Evolutionary conservation across 2,113 vertebrate species (phyloP).

Genomic region (Solenodon paradoxus): DNA sequence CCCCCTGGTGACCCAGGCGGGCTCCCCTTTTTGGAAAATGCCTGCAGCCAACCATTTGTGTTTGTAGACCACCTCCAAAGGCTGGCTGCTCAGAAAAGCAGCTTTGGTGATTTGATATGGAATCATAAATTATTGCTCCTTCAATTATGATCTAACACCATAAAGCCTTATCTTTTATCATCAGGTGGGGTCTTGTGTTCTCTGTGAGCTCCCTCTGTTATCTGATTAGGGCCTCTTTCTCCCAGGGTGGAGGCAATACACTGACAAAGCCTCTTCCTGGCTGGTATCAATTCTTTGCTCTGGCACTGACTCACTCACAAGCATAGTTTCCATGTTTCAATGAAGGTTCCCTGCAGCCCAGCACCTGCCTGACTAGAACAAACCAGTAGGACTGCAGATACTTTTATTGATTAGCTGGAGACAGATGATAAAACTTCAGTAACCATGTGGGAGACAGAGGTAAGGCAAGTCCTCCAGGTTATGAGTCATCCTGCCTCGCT

Average conservation of each 20-base stretch:
- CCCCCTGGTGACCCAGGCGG: accelerated
- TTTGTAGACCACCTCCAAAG: accelerated
- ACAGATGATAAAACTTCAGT: no score
- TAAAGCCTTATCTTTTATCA: neutral
- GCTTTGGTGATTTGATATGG: accelerated
- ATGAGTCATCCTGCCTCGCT: no score
- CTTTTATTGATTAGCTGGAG: neutral
- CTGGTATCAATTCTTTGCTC: accelerated
- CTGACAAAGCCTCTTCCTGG: neutral
- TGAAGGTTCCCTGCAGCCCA: no score
- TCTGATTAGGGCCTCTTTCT: neutral
- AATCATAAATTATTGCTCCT: neutral
- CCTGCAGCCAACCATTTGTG: neutral
- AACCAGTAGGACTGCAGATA: no score
- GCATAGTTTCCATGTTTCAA: no score
- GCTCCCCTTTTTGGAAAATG: neutral
- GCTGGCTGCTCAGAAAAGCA: neutral
- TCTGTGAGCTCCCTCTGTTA: neutral
- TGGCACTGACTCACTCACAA: neutral
- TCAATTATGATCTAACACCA: neutral
- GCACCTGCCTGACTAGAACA: no score
- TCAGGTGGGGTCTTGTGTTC: neutral
- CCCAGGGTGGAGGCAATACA: neutral
- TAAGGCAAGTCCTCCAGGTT: neutral
- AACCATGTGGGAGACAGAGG: neutral